A percentile compares a stretch with the other conserved stretches of the same genome.
Evolutionary conservation across 2,797 vertebrate genomes (phyloP).

Genomic region (Macrochelys suwanniensis): DNA sequence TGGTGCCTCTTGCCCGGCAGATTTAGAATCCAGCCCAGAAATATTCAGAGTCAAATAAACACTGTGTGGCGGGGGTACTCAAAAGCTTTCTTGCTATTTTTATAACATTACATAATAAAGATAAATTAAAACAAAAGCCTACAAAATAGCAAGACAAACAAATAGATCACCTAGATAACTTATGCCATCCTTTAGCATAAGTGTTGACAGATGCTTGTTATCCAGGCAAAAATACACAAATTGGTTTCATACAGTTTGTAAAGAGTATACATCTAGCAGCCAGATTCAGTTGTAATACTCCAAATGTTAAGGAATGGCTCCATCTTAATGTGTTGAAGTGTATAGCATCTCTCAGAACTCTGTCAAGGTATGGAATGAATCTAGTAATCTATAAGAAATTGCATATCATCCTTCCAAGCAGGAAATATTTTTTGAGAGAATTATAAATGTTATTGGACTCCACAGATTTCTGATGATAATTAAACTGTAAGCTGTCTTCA

Average conservation of each 20-base stretch:
- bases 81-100: neutral
- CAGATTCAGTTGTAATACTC: conserved; percentile 29
- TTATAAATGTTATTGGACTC: neutral
- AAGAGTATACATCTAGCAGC: neutral
- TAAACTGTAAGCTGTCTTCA: neutral
- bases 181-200: neutral
- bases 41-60: neutral
- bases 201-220: neutral
- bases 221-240: neutral
- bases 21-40: conserved; percentile 6
- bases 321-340: conserved; percentile 73
- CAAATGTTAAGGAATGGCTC: conserved; percentile 75
- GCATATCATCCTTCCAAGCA: neutral
- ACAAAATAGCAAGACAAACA: neutral
- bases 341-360: conserved; percentile 62
- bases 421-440: neutral
- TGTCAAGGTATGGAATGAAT: conserved; percentile 9
- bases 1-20: neutral
- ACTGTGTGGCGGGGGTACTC: neutral
- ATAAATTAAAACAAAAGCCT: neutral
- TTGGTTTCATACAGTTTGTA: neutral
- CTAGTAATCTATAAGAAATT: neutral
- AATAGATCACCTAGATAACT: neutral
- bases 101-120: neutral
- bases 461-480: neutral